Evolutionary conservation across 2,888 invertebrate species (phyloP).

Genomic region (Amphipoea oculea): DNA sequence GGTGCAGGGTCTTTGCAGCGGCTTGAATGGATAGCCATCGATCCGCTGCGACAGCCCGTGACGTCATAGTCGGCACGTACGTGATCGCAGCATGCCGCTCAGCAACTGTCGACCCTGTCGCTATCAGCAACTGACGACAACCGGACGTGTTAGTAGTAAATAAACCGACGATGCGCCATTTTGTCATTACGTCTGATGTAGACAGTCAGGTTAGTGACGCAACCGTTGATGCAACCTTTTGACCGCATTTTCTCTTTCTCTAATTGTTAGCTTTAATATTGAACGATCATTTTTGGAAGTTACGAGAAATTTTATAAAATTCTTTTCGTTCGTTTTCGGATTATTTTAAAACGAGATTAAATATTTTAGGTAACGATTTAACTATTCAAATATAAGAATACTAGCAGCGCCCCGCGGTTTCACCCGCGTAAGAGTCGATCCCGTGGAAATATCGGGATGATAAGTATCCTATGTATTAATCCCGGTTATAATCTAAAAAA

Average conservation of each 20-base stretch:
- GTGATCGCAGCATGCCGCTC: conserved; percentile 59
- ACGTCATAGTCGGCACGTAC: conserved; percentile 71
- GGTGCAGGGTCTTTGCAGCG: conserved; percentile 68
- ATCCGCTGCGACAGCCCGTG: conserved; percentile 73
- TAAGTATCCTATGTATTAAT: too few species aligned
- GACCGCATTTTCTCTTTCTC: background rate
- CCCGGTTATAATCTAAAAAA: too few species aligned
- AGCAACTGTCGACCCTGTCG: conserved; percentile 45
- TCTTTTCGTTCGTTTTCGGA: background rate
- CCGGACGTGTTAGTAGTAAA: conserved; percentile 24
- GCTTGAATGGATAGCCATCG: conserved; percentile 68
- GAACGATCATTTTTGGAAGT: background rate
- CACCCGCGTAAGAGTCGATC: too few species aligned
- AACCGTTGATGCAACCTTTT: background rate
- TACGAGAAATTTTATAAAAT: background rate
- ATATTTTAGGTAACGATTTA: too few species aligned
- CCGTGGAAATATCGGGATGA: too few species aligned
- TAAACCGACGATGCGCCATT: conserved; percentile 10
- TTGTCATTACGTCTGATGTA: background rate
- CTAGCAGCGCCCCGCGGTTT: too few species aligned
- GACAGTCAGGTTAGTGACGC: background rate
- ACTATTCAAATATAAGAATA: background rate
- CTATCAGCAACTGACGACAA: conserved; percentile 32
- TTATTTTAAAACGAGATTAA: background rate
- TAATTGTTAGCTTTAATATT: background rate